These are phyloP conservation scores for Euura saliciscinereae DNA, from an alignment of 1,140 invertebrate species.

Conservation along the genomic window DNA sequence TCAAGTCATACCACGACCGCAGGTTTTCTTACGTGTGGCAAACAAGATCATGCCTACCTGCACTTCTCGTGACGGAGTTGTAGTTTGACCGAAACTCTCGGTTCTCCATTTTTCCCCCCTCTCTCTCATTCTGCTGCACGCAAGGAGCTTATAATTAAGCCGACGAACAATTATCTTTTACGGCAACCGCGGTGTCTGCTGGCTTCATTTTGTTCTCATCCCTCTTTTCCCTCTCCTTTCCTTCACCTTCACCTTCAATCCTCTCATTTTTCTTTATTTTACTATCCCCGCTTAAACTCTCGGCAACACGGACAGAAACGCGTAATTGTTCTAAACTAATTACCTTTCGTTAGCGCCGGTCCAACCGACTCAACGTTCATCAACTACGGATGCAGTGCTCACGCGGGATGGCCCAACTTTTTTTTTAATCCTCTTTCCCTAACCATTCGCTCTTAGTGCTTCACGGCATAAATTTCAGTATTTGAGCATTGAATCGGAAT, in stretches of 20 bases:
- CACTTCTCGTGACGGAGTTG: too few species aligned
- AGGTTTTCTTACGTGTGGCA: too few species aligned
- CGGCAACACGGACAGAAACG: constrained; percentile 23
- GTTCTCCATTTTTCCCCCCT: background rate
- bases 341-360: constrained; percentile 42
- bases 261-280: too few species aligned
- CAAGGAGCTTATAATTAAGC: constrained; percentile 32
- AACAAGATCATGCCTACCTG: too few species aligned
- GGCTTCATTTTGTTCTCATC: background rate
- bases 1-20: too few species aligned
- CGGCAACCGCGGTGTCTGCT: constrained; percentile 4
- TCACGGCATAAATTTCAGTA: too few species aligned
- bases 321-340: constrained; percentile 56
- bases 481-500: too few species aligned
- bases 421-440: too few species aligned
- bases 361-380: background rate
- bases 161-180: constrained; percentile 35
- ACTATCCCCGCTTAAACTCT: background rate
- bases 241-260: background rate
- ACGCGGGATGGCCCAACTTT: too few species aligned
- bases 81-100: background rate
- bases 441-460: too few species aligned
- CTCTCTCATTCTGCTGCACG: constrained; percentile 14
- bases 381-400: too few species aligned
- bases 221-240: background rate